Percentiles rank a stretch among this genome's conserved stretches.
Evolutionary conservation across 2,113 vertebrate species (phyloP).

Genomic region (Alexandromys fortis): DNA sequence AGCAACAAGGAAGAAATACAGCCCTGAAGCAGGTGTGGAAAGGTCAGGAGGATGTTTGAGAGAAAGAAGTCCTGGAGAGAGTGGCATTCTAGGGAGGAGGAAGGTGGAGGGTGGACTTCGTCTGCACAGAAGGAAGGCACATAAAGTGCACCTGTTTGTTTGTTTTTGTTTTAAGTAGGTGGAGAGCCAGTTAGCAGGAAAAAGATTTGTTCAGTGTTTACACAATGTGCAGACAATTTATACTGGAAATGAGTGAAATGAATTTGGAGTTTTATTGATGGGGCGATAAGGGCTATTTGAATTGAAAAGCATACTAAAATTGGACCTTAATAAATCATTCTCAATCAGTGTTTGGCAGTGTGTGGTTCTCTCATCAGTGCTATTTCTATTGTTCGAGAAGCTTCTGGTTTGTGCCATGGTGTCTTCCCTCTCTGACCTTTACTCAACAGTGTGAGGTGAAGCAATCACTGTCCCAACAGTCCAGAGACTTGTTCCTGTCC

Average conservation of each 20-base stretch:
- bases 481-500: neutral
- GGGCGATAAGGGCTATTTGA: slow-evolving; percentile 57
- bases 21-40: slow-evolving; percentile 14
- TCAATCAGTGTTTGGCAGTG: slow-evolving; percentile 45
- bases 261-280: slow-evolving; percentile 63
- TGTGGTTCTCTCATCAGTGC: slow-evolving; percentile 50
- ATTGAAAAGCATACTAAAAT: slow-evolving; percentile 74
- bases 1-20: neutral
- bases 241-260: slow-evolving; percentile 55
- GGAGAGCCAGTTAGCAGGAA: slow-evolving; percentile 16
- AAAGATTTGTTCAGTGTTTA: slow-evolving; percentile 41
- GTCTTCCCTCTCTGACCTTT: neutral
- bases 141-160: neutral
- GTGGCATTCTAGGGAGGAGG: slow-evolving; percentile 13
- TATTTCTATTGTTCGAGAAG: neutral
- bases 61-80: slow-evolving; percentile 53
- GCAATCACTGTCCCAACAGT: neutral
- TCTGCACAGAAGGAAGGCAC: neutral
- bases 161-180: neutral
- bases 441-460: neutral
- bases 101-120: neutral
- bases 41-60: slow-evolving; percentile 52
- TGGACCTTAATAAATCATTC: slow-evolving; percentile 76
- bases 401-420: neutral
- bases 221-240: slow-evolving; percentile 53